Percentiles rank a stretch among this genome's conserved stretches.
Evolutionary conservation across 2,797 vertebrate genomes (phyloP).

Genomic region (Ptychadena robeensis): DNA sequence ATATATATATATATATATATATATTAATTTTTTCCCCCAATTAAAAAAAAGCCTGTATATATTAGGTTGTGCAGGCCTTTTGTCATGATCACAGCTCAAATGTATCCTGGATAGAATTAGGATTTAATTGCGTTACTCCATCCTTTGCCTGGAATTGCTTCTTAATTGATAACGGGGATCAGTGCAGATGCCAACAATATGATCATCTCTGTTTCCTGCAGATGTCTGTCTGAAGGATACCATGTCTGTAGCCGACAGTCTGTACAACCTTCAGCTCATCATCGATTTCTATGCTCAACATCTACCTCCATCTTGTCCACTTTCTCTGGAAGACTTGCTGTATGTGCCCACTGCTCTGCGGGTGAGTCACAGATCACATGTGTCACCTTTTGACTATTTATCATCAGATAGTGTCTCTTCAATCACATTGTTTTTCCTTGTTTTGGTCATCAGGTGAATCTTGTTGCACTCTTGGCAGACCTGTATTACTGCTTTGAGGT

Average conservation of each 20-base stretch:
- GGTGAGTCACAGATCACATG: slow-evolving; percentile 69
- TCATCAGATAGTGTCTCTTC: too few species aligned
- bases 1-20: too few species aligned
- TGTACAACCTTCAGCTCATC: slow-evolving; percentile 90
- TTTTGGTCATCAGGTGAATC: slow-evolving; percentile 73
- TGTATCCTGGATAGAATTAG: too few species aligned
- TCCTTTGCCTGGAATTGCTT: neutral
- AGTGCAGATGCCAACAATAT: neutral
- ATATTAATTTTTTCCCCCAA: too few species aligned
- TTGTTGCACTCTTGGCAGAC: slow-evolving; percentile 85
- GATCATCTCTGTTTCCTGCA: slow-evolving; percentile 60
- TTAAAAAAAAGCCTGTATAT: too few species aligned
- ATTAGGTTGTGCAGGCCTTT: too few species aligned
- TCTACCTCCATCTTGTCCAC: slow-evolving; percentile 85
- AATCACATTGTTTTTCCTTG: neutral
- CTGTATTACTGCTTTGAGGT: slow-evolving; percentile 89
- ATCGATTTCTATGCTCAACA: slow-evolving; percentile 87
- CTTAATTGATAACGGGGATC: neutral
- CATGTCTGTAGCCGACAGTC: slow-evolving; percentile 85
- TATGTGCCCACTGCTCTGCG: slow-evolving; percentile 83
- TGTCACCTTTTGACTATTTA: neutral
- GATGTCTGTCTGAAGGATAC: slow-evolving; percentile 91
- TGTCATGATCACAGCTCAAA: too few species aligned
- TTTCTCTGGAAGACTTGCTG: slow-evolving; percentile 85
- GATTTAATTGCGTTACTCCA: neutral